These are phyloP conservation scores for Epinotia demarniana DNA, from an alignment of 2,888 invertebrate genomes.

Conservation along the genomic window DNA sequence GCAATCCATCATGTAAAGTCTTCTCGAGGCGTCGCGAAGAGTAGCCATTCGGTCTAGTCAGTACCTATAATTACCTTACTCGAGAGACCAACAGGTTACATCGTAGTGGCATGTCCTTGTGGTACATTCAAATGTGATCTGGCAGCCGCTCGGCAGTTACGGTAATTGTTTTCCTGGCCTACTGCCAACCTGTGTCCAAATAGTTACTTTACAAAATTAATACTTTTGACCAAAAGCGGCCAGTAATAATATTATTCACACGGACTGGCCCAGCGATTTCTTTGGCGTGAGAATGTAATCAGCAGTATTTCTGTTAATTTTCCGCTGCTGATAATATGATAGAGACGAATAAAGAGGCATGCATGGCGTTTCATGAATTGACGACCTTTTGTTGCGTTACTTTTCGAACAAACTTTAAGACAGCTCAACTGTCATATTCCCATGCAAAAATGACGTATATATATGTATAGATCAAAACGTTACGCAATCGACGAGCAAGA, in stretches of 20 bases:
- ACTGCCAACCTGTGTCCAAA: background rate
- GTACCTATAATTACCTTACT: too few relatives aligned
- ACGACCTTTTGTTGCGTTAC: too few relatives aligned
- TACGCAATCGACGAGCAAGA: too few relatives aligned
- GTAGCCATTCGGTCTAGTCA: too few relatives aligned
- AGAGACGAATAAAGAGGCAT: too few relatives aligned
- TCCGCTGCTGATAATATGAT: background rate
- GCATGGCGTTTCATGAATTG: too few relatives aligned
- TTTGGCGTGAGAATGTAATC: background rate
- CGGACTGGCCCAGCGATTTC: background rate
- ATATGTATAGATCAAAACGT: too few relatives aligned
- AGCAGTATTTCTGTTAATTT: background rate
- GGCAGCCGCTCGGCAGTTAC: background rate
- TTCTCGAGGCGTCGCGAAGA: too few relatives aligned
- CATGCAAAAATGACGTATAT: too few relatives aligned
- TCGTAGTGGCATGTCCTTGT: background rate
- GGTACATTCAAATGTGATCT: background rate
- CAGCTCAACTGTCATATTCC: too few relatives aligned
- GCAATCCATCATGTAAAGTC: too few relatives aligned
- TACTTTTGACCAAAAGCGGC: background rate
- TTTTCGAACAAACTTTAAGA: too few relatives aligned
- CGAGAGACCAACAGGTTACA: constrained; percentile 7
- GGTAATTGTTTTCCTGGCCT: constrained; percentile 21
- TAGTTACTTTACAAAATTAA: background rate
- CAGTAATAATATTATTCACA: background rate